Base-by-base conservation (phyloP, 1,140 invertebrate species). In the Ditylenchus dipsaci region DNA sequence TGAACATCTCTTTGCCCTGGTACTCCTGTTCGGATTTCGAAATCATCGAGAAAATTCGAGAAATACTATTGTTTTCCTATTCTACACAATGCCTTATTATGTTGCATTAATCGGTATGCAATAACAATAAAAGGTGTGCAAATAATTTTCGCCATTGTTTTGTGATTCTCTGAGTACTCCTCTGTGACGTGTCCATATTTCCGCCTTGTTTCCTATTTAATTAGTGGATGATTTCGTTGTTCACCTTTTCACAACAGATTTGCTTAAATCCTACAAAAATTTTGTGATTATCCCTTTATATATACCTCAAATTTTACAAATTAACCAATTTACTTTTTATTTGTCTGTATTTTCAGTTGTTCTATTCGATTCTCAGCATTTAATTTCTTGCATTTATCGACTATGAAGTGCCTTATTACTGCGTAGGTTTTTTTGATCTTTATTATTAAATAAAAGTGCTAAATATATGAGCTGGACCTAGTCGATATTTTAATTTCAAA, bases 131-230 rank as follows among this genome's bases (percentile, higher is more conserved):
- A 53, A 53, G 49, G 49, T 53, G 49, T 21, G 49, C 49, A 53
- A 53, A 53, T 26, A 53, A 53, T 21, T 3, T 53, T 3, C 15
- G 23, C 49, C 49, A 53, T 53, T 53, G 49, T 53, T 3, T 53
- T 53, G 3, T 3, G 3, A 17, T 7, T 26, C 49, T 8, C 15
- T 53, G 49, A 21, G 49, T 21, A 53, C n/a, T 53, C 23, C 11
- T 45, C n/a, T n/a, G n/a, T 38, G 33, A 38, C 33, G 33, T 53
- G 23, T 53, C 23, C 15, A 21, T 19, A 53, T 53, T 53, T 53
- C 49, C 49, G 49, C 49, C 15, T 53, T 26, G 49, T 53, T 19
- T 26, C 49, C 49, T 53, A 53, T 53, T 53, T 53, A 53, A 53
- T 26, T 38, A 3, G 33, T 38, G 33, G 3, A 5, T 11, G 33